These are phyloP conservation scores for Lithophane semibrunnea DNA, from an alignment of 2,888 invertebrate genomes.

Conservation along the genomic window DNA sequence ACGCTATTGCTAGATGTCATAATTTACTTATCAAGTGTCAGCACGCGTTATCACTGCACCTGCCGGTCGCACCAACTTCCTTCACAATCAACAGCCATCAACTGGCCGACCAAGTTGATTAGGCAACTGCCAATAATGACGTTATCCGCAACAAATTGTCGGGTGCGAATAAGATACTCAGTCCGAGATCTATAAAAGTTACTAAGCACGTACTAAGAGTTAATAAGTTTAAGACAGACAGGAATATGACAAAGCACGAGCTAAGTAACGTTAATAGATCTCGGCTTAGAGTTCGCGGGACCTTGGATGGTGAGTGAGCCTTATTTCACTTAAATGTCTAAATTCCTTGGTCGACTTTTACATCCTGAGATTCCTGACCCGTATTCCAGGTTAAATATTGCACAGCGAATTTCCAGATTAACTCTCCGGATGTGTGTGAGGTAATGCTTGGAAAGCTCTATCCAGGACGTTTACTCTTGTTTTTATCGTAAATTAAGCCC, in stretches of 20 bases:
- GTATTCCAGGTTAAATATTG: neutral
- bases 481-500: neutral
- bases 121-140: neutral
- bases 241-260: neutral
- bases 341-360: slow-evolving; percentile 3
- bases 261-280: neutral
- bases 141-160: neutral
- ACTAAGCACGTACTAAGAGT: neutral
- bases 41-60: slow-evolving; percentile 46
- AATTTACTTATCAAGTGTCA: slow-evolving; percentile 45
- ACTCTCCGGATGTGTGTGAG: neutral
- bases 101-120: slow-evolving; percentile 1
- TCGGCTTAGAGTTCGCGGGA: neutral
- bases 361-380: slow-evolving; percentile 25
- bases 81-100: slow-evolving; percentile 38
- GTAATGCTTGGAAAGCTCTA: neutral
- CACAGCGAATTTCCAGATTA: neutral
- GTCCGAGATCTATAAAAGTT: neutral
- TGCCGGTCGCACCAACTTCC: slow-evolving; percentile 5
- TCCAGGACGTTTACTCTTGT: neutral
- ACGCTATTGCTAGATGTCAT: slow-evolving; percentile 62
- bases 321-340: neutral
- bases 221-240: neutral
- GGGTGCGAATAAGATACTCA: no score
- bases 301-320: neutral